Percentiles rank a stretch among this genome's conserved stretches.
phyloP scores from a whole-genome alignment of 2,113 vertebrate genomes.

The Oreotrochilus melanogaster region DNA sequence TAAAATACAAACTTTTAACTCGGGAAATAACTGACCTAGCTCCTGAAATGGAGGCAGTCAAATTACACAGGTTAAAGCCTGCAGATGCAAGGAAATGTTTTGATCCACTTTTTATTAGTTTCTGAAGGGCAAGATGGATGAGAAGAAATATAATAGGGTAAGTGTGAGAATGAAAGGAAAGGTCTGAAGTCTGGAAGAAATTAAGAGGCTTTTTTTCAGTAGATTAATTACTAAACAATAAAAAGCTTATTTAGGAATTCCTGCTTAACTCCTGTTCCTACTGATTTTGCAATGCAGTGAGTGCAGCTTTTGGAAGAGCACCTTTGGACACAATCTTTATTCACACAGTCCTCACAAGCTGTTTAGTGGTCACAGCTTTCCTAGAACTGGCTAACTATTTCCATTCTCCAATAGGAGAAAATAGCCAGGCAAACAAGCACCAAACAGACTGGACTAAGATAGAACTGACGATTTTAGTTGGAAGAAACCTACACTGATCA shows the following conservation, averaged over 20 bases:
- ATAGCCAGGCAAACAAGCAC: neutral
- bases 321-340: neutral
- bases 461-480: neutral
- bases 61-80: neutral
- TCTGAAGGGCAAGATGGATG: conserved; percentile 56
- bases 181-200: conserved; percentile 36
- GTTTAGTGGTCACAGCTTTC: neutral
- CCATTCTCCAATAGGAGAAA: neutral
- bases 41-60: conserved; percentile 1
- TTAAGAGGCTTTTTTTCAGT: conserved; percentile 15
- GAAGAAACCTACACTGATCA: neutral
- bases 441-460: neutral
- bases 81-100: conserved; percentile 19
- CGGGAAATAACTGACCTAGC: neutral
- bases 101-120: conserved; percentile 64
- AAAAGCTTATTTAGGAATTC: conserved; percentile 49
- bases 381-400: neutral
- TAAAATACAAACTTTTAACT: conserved; percentile 2
- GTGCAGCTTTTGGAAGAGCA: neutral
- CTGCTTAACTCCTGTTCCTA: neutral
- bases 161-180: conserved; percentile 41
- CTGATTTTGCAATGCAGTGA: neutral
- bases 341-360: neutral
- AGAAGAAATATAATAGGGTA: conserved; percentile 55
- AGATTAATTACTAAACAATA: conserved; percentile 61